Evolutionary conservation across 2,797 vertebrate genomes (phyloP), one percentile per base, ranked within the genome.

Genomic region (Acropternis orthonyx): DNA sequence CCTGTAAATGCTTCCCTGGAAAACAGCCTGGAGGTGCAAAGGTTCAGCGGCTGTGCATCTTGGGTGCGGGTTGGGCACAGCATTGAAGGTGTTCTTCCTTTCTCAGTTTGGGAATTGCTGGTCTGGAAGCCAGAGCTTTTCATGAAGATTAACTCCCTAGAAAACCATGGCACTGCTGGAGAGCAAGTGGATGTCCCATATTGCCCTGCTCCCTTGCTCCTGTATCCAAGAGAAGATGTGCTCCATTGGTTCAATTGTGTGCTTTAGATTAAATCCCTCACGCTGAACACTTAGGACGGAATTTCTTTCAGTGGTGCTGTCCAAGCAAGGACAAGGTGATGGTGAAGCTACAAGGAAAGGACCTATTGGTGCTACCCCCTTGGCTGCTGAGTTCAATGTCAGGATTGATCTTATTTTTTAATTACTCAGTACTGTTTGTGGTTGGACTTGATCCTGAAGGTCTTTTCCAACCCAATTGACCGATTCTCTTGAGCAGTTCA

Each of bases 381-480:
- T 66, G 67, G 24, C 44, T 59, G 24, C 66, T 41, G 26, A 46
- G 30, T 27, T 46, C 79, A 39, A 37, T 54, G 59, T 32, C n/a
- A 27, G 44, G 18, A 23, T 32, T 41, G 19, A 19, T 36, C 12
- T 46, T 15, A 7, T 43, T 23, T 58, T 65, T 39, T 37, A 34
- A 32, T 36, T 11, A 24, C 3, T 24, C 17, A 3, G 2, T 39
- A 2, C 19, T 65, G 1, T 12, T 46, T 65, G 21, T 14, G n/a
- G 5, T 51, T 51, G 76, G 56, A 20, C 21, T 63, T 8, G 10
- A 19, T 56, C n/a, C 44, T 41, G 12, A 36, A 15, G 22, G 5
- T 46, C 18, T 24, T 23, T 69, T 21, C n/a, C 34, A 21, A 0
- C 30, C 30, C 19, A 20, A 22, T 30, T 26, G 49, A 8, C 48